Conservation (phyloP, 2,113 vertebrate genomes). For the Sinocyclocheilus anophthalmus region DNA sequence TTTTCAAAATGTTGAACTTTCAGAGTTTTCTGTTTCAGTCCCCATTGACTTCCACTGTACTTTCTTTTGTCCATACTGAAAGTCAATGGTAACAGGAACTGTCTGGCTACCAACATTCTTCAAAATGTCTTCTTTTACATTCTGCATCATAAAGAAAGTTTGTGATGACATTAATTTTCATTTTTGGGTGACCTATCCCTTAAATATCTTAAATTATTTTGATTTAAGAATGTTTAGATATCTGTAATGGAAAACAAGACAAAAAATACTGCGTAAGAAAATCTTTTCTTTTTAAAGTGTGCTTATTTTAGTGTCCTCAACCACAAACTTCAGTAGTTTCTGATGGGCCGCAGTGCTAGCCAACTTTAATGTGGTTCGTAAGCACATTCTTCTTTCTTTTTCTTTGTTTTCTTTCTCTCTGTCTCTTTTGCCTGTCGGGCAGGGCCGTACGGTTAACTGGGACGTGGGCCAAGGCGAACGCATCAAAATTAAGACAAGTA, state of each 20-base stretch:
- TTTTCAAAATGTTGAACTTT: too few relatives aligned
- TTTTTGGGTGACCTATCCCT: not conserved
- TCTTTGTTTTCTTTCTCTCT: constrained; percentile 4
- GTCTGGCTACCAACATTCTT: not conserved
- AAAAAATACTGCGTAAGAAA: too few relatives aligned
- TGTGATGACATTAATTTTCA: not conserved
- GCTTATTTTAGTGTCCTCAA: not conserved
- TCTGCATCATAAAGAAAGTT: not conserved
- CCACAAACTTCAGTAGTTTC: not conserved
- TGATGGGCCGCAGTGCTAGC: constrained; percentile 8
- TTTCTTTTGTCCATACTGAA: too few relatives aligned
- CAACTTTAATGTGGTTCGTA: constrained; percentile 13
- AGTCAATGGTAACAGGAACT: not conserved
- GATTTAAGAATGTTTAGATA: not conserved
- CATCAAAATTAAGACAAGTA: constrained; percentile 68
- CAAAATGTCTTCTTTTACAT: not conserved
- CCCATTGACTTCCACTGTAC: too few relatives aligned
- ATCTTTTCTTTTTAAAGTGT: too few relatives aligned
- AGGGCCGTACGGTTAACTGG: constrained; percentile 63
- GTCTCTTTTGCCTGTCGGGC: constrained; percentile 50
- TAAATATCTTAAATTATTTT: not conserved
- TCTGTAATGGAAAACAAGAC: too few relatives aligned
- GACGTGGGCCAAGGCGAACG: constrained; percentile 62
- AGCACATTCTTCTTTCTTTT: not conserved
- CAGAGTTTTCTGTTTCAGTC: too few relatives aligned